Evolutionary conservation across 35 echinoderm and acorn worm genomes (phyloP).

Genomic region (Lytechinus pictus): DNA sequence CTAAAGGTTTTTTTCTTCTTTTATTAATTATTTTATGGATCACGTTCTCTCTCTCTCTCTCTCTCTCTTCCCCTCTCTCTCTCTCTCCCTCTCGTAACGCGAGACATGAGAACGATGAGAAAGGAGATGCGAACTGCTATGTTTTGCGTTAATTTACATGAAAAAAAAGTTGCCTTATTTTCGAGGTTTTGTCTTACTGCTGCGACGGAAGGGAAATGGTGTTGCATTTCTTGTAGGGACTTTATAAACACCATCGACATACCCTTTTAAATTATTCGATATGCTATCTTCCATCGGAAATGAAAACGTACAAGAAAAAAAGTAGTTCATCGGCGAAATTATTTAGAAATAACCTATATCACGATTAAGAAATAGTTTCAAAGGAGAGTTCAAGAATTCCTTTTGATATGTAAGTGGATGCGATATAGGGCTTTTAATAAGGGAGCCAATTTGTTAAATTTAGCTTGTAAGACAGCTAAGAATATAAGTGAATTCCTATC

Average conservation of each 20-base stretch:
- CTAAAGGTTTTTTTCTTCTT: background rate
- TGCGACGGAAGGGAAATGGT: background rate
- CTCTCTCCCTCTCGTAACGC: background rate
- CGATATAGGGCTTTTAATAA: too few relatives aligned
- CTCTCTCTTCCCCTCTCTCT: too few relatives aligned
- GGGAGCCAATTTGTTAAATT: too few relatives aligned
- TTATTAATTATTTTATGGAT: background rate
- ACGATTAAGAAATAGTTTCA: too few relatives aligned
- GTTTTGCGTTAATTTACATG: background rate
- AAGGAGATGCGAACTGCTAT: background rate
- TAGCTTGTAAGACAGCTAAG: too few relatives aligned
- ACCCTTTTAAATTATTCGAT: background rate
- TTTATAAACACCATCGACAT: background rate
- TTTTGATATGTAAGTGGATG: too few relatives aligned
- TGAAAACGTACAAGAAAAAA: background rate
- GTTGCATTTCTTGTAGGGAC: background rate
- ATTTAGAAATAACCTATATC: too few relatives aligned
- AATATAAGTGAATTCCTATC: too few relatives aligned
- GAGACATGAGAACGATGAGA: background rate
- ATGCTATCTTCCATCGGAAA: background rate
- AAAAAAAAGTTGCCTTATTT: background rate
- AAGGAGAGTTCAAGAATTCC: too few relatives aligned
- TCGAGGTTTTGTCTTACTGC: background rate
- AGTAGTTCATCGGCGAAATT: too few relatives aligned
- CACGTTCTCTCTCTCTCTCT: too few relatives aligned